Base-by-base conservation (phyloP, 2,888 invertebrate genomes). In the Falcaria lacertinaria region DNA sequence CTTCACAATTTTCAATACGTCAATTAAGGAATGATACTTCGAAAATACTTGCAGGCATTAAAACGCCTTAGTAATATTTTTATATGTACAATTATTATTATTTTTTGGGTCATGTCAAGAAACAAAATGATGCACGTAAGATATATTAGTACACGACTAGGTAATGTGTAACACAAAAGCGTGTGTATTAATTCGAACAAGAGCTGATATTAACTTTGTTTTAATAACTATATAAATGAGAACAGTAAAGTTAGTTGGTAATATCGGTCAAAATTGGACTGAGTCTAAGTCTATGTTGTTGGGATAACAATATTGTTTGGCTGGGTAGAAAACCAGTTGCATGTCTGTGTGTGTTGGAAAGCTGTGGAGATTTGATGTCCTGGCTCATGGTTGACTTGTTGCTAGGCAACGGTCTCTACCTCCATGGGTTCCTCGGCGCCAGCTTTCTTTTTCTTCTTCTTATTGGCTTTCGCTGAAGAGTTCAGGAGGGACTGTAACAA, bases 361-460 rank as follows among this genome's bases (percentile, higher is more conserved):
- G 53, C 57, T 57, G 50, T 53, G 64, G 54, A 61, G 69, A 69
- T 66, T 60, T 67, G 60, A 68, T 57, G 54, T 60, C 60, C 64
- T 48, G 48, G 55, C 54, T 19, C 3, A 4, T 46, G 45, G 44
- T 22, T 42, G 37, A 45, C 40, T 51, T 7, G 47, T 60, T 69
- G 78, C 74, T 87, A 88, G 67, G 89, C 88, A 75, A 80, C 90
- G 46, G 90, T 91, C 69, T 91, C 91, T 15, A 90, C 91, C 75
- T 91, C 91, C 89, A 91, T 90, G n/a, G 90, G 80, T 55, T 91
- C 90, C 55, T 90, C 85, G 41, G 90, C 86, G 51, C 92, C 92
- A 56, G 92, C 92, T 53, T 94, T 93, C 93, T 95, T 95, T 94
- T 96, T 96, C 92, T 96, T 96, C 93, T 96, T 97, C 88, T 97